These are phyloP conservation scores for Pegoplata infirma DNA, from an alignment of 2,888 invertebrate genomes.

Conservation along the genomic window DNA sequence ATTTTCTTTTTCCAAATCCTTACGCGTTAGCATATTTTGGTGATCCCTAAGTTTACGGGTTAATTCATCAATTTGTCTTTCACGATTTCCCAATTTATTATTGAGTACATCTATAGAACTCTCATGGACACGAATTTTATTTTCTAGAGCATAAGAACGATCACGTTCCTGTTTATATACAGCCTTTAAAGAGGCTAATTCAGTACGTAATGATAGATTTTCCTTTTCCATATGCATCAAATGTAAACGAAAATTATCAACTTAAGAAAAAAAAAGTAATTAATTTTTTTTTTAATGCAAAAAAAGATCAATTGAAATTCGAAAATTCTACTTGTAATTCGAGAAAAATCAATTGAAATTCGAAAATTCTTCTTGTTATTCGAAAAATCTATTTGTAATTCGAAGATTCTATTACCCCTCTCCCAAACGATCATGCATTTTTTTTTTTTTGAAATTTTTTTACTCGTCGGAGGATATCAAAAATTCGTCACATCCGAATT, in stretches of 20 bases:
- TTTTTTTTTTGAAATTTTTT: no score
- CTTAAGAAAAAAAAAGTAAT: no score
- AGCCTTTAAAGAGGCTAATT: slow-evolving; percentile 83
- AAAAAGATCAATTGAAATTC: no score
- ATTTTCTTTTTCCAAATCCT: slow-evolving; percentile 83
- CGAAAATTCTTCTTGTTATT: no score
- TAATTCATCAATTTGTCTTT: slow-evolving; percentile 82
- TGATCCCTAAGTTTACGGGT: slow-evolving; percentile 83
- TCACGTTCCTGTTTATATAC: slow-evolving; percentile 84
- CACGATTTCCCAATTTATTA: slow-evolving; percentile 82
- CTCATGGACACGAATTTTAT: slow-evolving; percentile 83
- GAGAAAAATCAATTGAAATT: no score
- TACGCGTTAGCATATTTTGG: slow-evolving; percentile 82
- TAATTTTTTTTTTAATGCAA: no score
- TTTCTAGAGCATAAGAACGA: slow-evolving; percentile 83
- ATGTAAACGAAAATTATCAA: slow-evolving; percentile 82
- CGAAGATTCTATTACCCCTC: no score
- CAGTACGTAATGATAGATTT: slow-evolving; percentile 83
- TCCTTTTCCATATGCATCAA: slow-evolving; percentile 86
- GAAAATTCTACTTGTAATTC: no score
- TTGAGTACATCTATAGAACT: slow-evolving; percentile 81
- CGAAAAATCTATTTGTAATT: no score
- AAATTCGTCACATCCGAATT: no score
- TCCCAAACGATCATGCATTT: no score
- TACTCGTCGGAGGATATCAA: no score